phyloP scores from a whole-genome alignment of 92 coral and sea anemone species.

The Pocillopora grandis region DNA sequence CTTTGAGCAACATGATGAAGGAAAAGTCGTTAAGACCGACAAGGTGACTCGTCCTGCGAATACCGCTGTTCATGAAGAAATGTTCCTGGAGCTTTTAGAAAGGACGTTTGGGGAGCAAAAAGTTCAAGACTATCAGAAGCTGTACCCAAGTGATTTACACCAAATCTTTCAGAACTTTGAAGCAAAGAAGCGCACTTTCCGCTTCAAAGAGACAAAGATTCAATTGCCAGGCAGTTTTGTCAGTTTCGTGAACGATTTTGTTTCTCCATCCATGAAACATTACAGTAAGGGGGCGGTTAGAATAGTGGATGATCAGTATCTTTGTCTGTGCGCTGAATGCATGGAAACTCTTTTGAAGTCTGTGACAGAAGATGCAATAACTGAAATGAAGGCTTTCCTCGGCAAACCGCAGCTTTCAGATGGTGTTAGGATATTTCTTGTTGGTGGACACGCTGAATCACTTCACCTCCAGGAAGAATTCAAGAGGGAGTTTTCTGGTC shows the following conservation, averaged over 20 bases:
- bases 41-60: neutral
- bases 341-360: neutral
- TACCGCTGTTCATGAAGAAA: neutral
- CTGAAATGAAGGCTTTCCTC: neutral
- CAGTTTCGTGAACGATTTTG: conserved; percentile 19
- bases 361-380: neutral
- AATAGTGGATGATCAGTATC: neutral
- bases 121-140: neutral
- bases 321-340: neutral
- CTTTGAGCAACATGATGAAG: neutral
- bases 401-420: neutral
- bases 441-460: conserved; percentile 17
- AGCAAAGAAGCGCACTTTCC: conserved; percentile 1
- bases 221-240: conserved; percentile 17
- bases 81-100: neutral
- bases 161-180: conserved; percentile 12
- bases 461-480: conserved; percentile 10
- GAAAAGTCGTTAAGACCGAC: neutral
- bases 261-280: conserved; percentile 7
- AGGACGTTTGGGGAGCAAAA: neutral
- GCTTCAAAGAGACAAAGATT: neutral
- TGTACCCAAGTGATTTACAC: conserved; percentile 13
- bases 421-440: neutral
- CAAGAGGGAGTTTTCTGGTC: neutral
- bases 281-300: neutral